Percentiles rank a stretch among this genome's conserved stretches.
phyloP scores from a whole-genome alignment of 2,113 vertebrate species.

The Prunella himalayana region DNA sequence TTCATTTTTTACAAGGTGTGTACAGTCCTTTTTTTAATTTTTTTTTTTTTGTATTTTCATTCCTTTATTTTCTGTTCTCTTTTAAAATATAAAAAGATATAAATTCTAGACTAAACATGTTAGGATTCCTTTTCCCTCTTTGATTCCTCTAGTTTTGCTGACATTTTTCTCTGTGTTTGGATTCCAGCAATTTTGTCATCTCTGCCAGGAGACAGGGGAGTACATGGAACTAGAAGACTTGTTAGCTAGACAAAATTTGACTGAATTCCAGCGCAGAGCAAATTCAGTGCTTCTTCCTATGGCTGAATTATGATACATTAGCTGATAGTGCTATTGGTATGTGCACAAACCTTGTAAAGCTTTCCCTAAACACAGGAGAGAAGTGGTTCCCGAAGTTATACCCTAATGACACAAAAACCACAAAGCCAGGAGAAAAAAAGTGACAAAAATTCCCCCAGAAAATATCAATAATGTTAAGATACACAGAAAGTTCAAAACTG shows the following conservation, averaged over 20 bases:
- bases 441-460: background rate
- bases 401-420: background rate
- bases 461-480: background rate
- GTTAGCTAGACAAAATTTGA: background rate
- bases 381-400: background rate
- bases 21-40: background rate
- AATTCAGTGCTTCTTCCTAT: background rate
- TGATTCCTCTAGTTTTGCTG: background rate
- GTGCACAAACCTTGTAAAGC: background rate
- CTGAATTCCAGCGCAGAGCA: background rate
- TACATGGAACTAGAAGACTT: background rate
- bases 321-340: background rate
- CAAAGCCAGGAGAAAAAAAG: background rate
- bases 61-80: background rate
- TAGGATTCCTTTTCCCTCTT: background rate
- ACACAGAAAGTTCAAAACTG: background rate
- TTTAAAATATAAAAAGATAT: background rate
- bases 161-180: background rate
- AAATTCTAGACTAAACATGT: background rate
- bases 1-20: background rate
- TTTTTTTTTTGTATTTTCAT: background rate
- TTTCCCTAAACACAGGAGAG: background rate
- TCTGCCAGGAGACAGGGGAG: background rate
- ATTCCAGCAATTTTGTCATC: background rate
- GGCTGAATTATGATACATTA: background rate